Percentiles rank a stretch among this genome's conserved stretches.
phyloP scores from a whole-genome alignment of 2,888 invertebrate species.

The Lordiphosa andalusiaca region DNA sequence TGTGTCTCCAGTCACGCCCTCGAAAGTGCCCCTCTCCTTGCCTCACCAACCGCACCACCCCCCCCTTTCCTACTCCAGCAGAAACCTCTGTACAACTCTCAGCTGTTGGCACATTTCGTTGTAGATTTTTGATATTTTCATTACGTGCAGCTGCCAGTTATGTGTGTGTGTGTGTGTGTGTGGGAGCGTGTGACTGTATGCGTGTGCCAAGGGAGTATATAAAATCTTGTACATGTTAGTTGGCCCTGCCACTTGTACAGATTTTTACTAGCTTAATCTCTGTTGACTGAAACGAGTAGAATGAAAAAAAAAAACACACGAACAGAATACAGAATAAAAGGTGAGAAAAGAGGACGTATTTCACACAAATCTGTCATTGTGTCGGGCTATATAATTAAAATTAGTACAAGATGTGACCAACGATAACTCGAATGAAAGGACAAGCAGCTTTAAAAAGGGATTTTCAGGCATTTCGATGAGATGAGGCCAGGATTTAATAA shows the following conservation, averaged over 20 bases:
- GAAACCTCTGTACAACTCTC: slow-evolving; percentile 15
- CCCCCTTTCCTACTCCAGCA: background rate
- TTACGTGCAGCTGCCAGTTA: slow-evolving; percentile 67
- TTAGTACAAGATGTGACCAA: slow-evolving; percentile 27
- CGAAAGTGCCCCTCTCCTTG: background rate
- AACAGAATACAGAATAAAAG: slow-evolving; percentile 3
- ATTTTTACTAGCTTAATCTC: slow-evolving; percentile 62
- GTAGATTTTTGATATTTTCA: slow-evolving; percentile 72
- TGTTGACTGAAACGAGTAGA: slow-evolving; percentile 50
- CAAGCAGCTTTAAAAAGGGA: background rate
- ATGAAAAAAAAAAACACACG: slow-evolving; percentile 5
- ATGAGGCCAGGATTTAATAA: too few species aligned
- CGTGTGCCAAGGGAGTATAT: slow-evolving; percentile 31
- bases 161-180: slow-evolving; percentile 1
- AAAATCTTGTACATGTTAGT: slow-evolving; percentile 50
- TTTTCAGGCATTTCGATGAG: background rate
- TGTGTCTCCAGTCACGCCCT: slow-evolving; percentile 32
- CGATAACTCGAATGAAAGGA: background rate
- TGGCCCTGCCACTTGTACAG: slow-evolving; percentile 34
- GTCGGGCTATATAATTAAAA: slow-evolving; percentile 41
- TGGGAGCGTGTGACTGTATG: slow-evolving; percentile 13
- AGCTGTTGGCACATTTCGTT: slow-evolving; percentile 63
- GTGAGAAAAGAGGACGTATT: slow-evolving; percentile 7
- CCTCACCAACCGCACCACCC: background rate
- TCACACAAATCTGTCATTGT: slow-evolving; percentile 26